Percentiles rank a stretch among this genome's conserved stretches.
Conservation (phyloP, 2,797 vertebrate genomes). For the Liparis tanakae region DNA sequence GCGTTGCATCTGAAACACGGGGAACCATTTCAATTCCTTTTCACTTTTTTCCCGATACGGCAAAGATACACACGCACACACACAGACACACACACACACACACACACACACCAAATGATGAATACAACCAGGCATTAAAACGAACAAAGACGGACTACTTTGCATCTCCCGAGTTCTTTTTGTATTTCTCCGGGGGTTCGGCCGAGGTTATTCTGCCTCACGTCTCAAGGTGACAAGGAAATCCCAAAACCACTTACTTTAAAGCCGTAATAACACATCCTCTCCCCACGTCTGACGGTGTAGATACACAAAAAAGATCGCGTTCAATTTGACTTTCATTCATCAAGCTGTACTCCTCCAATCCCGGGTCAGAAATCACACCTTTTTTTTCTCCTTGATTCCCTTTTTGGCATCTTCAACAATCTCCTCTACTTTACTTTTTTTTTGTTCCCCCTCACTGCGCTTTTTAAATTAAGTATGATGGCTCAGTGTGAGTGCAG, state of each 20-base stretch:
- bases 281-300: slow-evolving; percentile 26
- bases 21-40: background rate
- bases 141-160: slow-evolving; percentile 21
- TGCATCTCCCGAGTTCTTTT: slow-evolving; percentile 27
- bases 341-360: slow-evolving; percentile 45
- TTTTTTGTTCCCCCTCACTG: slow-evolving; percentile 7
- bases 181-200: slow-evolving; percentile 31
- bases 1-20: background rate
- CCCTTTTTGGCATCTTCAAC: slow-evolving; percentile 53
- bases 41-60: background rate
- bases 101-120: background rate
- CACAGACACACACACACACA: background rate
- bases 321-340: slow-evolving; percentile 67
- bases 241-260: slow-evolving; percentile 45
- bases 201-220: slow-evolving; percentile 29
- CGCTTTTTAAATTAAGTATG: slow-evolving; percentile 65
- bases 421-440: slow-evolving; percentile 15
- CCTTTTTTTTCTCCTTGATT: slow-evolving; percentile 52
- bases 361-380: slow-evolving; percentile 61
- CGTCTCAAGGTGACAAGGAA: slow-evolving; percentile 52
- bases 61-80: background rate
- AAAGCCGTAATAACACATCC: slow-evolving; percentile 44
- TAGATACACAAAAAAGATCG: slow-evolving; percentile 53
- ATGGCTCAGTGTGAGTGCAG: slow-evolving; percentile 53
- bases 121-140: slow-evolving; percentile 19